These are phyloP conservation scores for Falco punctatus DNA, from an alignment of 2,113 vertebrate genomes.

Conservation along the genomic window DNA sequence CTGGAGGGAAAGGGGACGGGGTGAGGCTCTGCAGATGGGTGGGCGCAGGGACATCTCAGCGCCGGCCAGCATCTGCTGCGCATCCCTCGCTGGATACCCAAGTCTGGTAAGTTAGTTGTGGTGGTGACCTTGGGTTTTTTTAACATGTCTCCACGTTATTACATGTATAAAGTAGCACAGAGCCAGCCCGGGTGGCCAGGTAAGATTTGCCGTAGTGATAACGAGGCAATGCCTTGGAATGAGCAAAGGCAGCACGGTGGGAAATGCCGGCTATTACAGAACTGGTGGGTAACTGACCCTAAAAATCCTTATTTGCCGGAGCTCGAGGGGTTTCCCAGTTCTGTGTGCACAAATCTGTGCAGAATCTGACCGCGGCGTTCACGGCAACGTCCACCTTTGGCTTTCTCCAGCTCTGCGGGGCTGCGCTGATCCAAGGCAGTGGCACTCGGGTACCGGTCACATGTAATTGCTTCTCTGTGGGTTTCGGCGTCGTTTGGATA, in stretches of 20 bases:
- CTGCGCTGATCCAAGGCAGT: background rate
- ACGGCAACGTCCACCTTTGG: background rate
- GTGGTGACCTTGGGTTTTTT: background rate
- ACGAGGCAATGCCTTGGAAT: no score
- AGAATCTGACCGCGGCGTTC: background rate
- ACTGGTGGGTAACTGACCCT: background rate
- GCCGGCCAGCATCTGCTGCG: background rate
- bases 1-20: fast-evolving
- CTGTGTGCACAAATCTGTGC: fast-evolving
- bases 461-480: background rate
- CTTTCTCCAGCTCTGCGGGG: background rate
- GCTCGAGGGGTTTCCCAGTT: background rate
- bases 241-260: background rate
- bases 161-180: fast-evolving
- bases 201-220: background rate
- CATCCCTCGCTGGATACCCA: background rate
- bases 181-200: background rate
- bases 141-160: fast-evolving
- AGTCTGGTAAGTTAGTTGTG: background rate
- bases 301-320: background rate
- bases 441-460: background rate
- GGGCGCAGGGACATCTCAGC: no score
- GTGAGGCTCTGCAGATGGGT: background rate
- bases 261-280: background rate
- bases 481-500: background rate